Evolutionary conservation across 2,888 invertebrate genomes (phyloP), one percentile per base, ranked within the genome.

Genomic region (Papilio gigon): DNA sequence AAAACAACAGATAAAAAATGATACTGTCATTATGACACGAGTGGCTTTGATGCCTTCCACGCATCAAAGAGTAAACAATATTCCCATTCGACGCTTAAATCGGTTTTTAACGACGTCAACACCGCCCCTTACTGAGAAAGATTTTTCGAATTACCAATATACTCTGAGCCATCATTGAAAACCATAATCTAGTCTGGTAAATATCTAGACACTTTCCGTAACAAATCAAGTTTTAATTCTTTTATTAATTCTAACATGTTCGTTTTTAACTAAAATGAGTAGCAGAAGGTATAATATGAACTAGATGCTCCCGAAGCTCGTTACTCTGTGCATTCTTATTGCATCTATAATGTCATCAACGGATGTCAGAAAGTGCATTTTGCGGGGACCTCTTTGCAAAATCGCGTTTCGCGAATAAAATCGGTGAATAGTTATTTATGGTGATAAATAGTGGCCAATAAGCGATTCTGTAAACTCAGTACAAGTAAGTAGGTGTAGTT

Each of bases 351-450:
- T 68, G 68, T 68, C 68, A 68, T 47, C 35, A 56, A 58, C 40
- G 25, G 35, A 58, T 68, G 68, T 63, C 63, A 68, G 27, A 68
- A 63, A 44, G 53, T 63, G 63, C 63, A 33, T 58, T 50, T 58
- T 47, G 35, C 47, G 58, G 12, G 44, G 25, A 63, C 42, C 58
- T 59, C 20, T 44, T 61, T 56, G 35, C 47, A 42, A 17, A 56
- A 42, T 65, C 47, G 62, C 61, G 62, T 56, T 56, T 70, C 56
- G 61, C 69, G 50, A 70, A 65, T 61, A 69, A 40, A 68, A 35
- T 42, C 22, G 61, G 62, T 66, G 53, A 47, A 65, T 50, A 60
- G 4, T 56, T 30, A 30, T 64, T 69, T 65, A 35, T 20, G 62
- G 65, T 70, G 69, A 62, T 50, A 37, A 62, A 27, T 37, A 11